Conservation (phyloP, 64 coral and sea anemone species). For the Porites lutea region DNA sequence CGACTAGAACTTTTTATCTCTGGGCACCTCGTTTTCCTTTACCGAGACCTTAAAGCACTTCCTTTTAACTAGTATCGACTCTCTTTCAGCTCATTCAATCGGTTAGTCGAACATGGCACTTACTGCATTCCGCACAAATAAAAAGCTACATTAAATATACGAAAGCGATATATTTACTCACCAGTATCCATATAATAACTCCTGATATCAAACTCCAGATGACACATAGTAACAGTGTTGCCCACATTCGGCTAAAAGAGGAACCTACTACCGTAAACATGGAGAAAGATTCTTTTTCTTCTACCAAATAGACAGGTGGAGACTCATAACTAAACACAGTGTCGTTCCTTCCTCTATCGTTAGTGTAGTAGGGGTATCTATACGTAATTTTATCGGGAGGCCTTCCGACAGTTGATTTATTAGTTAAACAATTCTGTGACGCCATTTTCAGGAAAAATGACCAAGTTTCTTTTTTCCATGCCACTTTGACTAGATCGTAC, state of each 20-base stretch:
- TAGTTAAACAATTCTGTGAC: not conserved
- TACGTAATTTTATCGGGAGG: not conserved
- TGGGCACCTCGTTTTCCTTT: too few relatives aligned
- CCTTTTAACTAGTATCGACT: too few relatives aligned
- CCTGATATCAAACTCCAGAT: slow-evolving; percentile 15
- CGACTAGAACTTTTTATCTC: too few relatives aligned
- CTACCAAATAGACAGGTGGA: not conserved
- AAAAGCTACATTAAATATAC: too few relatives aligned
- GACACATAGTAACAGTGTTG: not conserved
- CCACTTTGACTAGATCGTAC: not conserved
- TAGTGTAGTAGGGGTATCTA: not conserved
- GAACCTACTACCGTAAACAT: not conserved
- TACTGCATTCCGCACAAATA: too few relatives aligned
- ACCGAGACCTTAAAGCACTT: too few relatives aligned
- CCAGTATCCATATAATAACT: slow-evolving; percentile 42
- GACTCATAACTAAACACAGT: not conserved
- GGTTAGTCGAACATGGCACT: too few relatives aligned
- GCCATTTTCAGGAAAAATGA: not conserved
- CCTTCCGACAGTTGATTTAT: not conserved
- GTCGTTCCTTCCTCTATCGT: not conserved
- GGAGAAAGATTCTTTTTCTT: not conserved
- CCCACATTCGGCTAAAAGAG: not conserved
- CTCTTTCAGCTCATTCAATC: too few relatives aligned
- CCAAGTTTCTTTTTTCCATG: not conserved
- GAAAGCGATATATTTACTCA: not conserved